Evolutionary conservation across 2,113 vertebrate species (phyloP).

Genomic region (Callaeas wilsoni): DNA sequence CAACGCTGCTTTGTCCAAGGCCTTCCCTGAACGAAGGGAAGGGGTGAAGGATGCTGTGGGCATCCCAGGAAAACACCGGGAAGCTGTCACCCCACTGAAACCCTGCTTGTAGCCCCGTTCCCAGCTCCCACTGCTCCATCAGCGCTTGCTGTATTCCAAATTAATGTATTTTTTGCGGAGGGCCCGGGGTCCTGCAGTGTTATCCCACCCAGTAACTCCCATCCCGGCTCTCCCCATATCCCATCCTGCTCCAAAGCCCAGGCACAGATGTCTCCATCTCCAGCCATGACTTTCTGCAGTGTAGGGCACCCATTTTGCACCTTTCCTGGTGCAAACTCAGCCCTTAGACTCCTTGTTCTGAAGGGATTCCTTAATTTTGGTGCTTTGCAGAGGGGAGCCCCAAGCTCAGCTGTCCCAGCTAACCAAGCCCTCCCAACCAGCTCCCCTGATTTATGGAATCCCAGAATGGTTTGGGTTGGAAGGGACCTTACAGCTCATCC

Average conservation of each 20-base stretch:
- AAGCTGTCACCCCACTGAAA: background rate
- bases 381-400: background rate
- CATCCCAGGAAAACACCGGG: background rate
- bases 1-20: background rate
- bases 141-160: background rate
- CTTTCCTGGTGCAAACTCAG: background rate
- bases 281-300: background rate
- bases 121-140: background rate
- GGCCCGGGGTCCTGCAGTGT: fast-evolving
- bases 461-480: background rate
- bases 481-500: fast-evolving
- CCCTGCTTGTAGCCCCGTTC: background rate
- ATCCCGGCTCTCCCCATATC: fast-evolving
- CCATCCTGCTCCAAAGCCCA: background rate
- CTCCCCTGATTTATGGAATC: background rate
- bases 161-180: background rate
- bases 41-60: background rate
- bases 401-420: background rate
- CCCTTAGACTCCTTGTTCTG: background rate
- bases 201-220: background rate
- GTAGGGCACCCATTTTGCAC: background rate
- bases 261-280: background rate
- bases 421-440: fast-evolving
- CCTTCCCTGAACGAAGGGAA: background rate
- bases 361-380: background rate